Evolutionary conservation across 2,888 invertebrate genomes (phyloP).

Genomic region (Coelinius sp.): DNA sequence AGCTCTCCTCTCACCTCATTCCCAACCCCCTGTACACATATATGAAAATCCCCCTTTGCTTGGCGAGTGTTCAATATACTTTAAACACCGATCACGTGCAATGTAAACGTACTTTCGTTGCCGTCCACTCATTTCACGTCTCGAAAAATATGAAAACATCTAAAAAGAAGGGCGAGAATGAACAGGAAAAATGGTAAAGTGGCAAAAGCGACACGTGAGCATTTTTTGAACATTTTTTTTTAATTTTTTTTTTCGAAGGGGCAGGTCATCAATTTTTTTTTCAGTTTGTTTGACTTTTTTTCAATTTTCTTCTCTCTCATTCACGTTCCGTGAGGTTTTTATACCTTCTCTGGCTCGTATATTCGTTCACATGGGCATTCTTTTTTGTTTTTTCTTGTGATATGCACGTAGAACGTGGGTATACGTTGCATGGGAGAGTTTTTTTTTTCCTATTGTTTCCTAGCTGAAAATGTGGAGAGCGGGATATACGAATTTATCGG

Average conservation of each 20-base stretch:
- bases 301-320: neutral
- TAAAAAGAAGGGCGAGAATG: neutral
- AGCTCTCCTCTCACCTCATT: neutral
- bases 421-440: neutral
- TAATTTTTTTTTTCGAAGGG: slow-evolving; percentile 20
- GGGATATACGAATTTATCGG: neutral
- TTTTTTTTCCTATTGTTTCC: neutral
- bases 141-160: slow-evolving; percentile 1
- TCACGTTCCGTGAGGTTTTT: neutral
- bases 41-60: neutral
- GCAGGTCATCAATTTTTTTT: neutral
- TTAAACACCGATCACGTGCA: slow-evolving; percentile 49
- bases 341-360: neutral
- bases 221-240: neutral
- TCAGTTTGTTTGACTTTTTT: slow-evolving; percentile 25
- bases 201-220: slow-evolving; percentile 28
- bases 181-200: neutral
- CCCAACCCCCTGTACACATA: neutral
- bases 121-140: slow-evolving; percentile 35
- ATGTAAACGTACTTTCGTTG: slow-evolving; percentile 49
- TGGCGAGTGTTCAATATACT: slow-evolving; percentile 42
- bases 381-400: slow-evolving; percentile 7
- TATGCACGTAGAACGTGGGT: slow-evolving; percentile 16
- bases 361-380: slow-evolving; percentile 4
- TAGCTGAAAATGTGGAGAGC: neutral